Evolutionary conservation across 2,888 invertebrate genomes (phyloP).

Genomic region (Holacanthella duospinosa): DNA sequence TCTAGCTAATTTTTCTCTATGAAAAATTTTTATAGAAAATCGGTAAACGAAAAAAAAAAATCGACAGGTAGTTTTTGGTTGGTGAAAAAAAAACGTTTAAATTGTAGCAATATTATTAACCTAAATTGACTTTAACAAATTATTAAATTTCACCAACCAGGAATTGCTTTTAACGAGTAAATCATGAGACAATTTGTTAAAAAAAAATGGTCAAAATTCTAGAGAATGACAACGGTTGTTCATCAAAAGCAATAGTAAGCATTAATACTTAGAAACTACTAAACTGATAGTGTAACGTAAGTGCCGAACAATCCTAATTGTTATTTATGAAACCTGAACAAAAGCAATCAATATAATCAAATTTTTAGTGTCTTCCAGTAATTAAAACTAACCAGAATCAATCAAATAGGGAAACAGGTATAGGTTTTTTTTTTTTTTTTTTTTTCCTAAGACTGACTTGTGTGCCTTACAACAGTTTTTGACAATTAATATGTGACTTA

Average conservation of each 20-base stretch:
- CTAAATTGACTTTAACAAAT: background rate
- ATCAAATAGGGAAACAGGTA: background rate
- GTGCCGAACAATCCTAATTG: conserved; percentile 6
- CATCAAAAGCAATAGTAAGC: too few species aligned
- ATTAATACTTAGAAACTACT: too few species aligned
- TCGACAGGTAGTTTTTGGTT: background rate
- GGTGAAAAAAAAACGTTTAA: too few species aligned
- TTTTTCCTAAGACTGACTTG: conserved; percentile 6
- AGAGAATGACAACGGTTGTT: too few species aligned
- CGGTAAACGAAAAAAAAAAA: background rate
- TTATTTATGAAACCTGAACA: background rate
- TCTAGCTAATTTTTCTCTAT: conserved; percentile 44
- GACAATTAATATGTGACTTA: conserved; percentile 6
- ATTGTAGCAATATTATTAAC: too few species aligned
- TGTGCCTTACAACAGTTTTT: background rate
- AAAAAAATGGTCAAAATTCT: too few species aligned
- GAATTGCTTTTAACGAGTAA: background rate
- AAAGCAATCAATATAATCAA: background rate
- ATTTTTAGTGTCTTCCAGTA: background rate
- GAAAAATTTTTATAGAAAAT: background rate
- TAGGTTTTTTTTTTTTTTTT: background rate
- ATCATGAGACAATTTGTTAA: too few species aligned
- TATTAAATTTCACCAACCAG: background rate
- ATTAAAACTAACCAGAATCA: background rate
- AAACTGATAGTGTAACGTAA: too few species aligned